A percentile compares a stretch with the other conserved stretches of the same genome.
Evolutionary conservation across 2,113 vertebrate genomes (phyloP).

Genomic region (Electrona antarctica): DNA sequence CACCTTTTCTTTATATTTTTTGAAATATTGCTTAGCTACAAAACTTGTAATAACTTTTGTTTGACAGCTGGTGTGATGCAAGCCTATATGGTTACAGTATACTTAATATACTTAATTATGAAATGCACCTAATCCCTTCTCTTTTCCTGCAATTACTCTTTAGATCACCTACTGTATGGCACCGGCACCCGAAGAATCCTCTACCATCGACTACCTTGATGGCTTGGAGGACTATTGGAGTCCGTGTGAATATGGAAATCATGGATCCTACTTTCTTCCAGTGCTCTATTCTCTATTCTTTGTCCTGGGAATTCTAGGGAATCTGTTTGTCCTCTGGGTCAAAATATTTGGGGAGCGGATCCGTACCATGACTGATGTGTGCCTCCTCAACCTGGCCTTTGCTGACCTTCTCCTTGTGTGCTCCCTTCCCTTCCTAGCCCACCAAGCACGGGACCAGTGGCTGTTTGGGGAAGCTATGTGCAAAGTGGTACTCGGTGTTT

Average conservation of each 20-base stretch:
- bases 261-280: conserved; percentile 71
- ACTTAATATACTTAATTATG: too few species aligned
- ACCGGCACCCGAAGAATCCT: too few species aligned
- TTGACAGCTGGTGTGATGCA: too few species aligned
- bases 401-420: conserved; percentile 85
- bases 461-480: conserved; percentile 80
- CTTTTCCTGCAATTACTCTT: too few species aligned
- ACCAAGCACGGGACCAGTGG: conserved; percentile 79
- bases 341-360: conserved; percentile 77
- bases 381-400: conserved; percentile 87
- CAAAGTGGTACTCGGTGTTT: conserved; percentile 78
- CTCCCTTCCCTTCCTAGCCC: conserved; percentile 85
- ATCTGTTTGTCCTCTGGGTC: conserved; percentile 84
- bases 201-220: too few species aligned
- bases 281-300: conserved; percentile 82
- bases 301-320: conserved; percentile 83
- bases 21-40: too few species aligned
- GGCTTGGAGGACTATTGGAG: too few species aligned
- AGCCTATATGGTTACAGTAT: too few species aligned
- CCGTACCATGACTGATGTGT: conserved; percentile 88
- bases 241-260: conserved; percentile 12
- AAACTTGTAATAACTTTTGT: too few species aligned
- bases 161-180: too few species aligned
- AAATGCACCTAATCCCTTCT: too few species aligned
- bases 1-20: too few species aligned